phyloP scores from a whole-genome alignment of 2,113 vertebrate species.

The Zosterops borbonicus region DNA sequence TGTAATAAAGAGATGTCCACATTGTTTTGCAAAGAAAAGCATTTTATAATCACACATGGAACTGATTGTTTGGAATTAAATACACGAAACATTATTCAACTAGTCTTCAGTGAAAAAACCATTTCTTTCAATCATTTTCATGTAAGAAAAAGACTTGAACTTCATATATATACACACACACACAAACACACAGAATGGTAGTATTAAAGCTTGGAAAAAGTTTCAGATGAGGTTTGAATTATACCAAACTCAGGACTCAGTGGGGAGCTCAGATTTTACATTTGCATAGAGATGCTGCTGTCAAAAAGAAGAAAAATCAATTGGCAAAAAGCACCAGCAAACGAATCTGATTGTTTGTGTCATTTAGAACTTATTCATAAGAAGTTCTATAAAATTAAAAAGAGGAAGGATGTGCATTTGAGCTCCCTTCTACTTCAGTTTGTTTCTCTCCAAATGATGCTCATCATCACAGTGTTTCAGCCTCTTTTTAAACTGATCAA shows the following conservation, averaged over 20 bases:
- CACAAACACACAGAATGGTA: background rate
- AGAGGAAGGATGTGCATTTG: background rate
- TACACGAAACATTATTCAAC: slow-evolving; percentile 7
- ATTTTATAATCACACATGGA: background rate
- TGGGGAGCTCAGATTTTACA: slow-evolving; percentile 43
- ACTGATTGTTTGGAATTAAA: slow-evolving; percentile 19
- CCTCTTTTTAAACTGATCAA: background rate
- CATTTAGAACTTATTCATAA: slow-evolving; percentile 1
- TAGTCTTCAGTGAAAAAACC: slow-evolving; percentile 2
- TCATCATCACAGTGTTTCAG: background rate
- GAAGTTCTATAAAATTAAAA: background rate
- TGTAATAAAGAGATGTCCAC: background rate
- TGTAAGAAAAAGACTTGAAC: slow-evolving; percentile 22
- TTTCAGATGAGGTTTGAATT: slow-evolving; percentile 45
- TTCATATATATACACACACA: slow-evolving; percentile 2
- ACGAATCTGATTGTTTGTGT: background rate
- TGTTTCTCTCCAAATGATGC: background rate
- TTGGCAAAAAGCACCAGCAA: slow-evolving; percentile 10
- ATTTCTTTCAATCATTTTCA: slow-evolving; percentile 17
- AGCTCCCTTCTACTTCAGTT: background rate
- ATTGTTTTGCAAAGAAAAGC: background rate
- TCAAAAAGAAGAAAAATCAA: slow-evolving; percentile 46
- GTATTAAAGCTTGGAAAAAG: slow-evolving; percentile 41
- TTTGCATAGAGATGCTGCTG: background rate
- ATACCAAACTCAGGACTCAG: slow-evolving; percentile 30